Base-by-base conservation (phyloP, 2,888 invertebrate genomes). In the Microctonus hyperodae region DNA sequence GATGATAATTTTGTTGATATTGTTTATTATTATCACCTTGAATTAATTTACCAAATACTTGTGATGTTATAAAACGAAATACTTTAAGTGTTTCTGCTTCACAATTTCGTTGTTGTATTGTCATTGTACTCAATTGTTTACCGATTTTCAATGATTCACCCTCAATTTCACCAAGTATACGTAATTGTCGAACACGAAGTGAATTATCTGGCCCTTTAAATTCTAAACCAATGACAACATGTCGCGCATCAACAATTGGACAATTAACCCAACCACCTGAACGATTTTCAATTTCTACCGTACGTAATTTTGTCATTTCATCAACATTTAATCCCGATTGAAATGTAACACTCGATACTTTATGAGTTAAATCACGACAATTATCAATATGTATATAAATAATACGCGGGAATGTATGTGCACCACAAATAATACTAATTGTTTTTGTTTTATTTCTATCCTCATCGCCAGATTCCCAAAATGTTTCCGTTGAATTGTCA, bases 391-490 rank as follows among this genome's bases (percentile, higher is more conserved):
- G 97, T 48, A 98, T 90, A 76, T 94, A 93, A 16, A 98, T 85
- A 72, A 94, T 87, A 70, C 88, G 88, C 0, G 94, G 92, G 63
- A 88, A 87, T 50, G 90, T 88, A 67, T 89, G 87, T 68, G 90
- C 87, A 70, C 88, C 83, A 73, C 89, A 90, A 1, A 88, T 87
- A 22, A 93, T 86, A 64, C 92, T 93, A 31, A 96, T 88, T 77
- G 91, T 91, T 85, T 97, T 97, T 25, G 94, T 91, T 83, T 96
- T 95, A 83, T 96, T 96, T 66, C 94, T 88, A 85, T 98, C 98
- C 79, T 98, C 98, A 78, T 98, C 98, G 0, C 97, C 97, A 40
- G 97, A 97, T 85, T 98, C 98, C 98, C 98, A 98, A 85, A 98
- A 98, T 0, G 98, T 98, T 83, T 98, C 98, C 0, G 97, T 97